A percentile compares a stretch with the other conserved stretches of the same genome.
phyloP scores from a whole-genome alignment of 2,797 vertebrate genomes.

The Sebastes flavidus region DNA sequence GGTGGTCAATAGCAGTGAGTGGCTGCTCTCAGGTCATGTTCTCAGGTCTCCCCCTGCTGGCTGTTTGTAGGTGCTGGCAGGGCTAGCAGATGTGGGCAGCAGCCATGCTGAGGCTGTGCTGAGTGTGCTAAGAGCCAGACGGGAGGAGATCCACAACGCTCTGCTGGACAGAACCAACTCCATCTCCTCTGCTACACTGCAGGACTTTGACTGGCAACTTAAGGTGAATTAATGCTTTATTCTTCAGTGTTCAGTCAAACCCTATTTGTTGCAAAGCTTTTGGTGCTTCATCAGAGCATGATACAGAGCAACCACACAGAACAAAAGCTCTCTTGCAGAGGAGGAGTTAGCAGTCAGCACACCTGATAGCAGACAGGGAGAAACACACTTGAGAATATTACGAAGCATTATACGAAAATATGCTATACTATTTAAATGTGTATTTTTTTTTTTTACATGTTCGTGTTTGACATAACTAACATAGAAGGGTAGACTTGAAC shows the following conservation, averaged over 20 bases:
- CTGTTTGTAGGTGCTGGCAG: slow-evolving; percentile 79
- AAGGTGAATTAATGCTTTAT: slow-evolving; percentile 81
- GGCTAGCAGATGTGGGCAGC: slow-evolving; percentile 79
- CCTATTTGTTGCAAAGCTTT: not conserved
- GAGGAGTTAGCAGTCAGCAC: not conserved
- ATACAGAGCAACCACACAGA: not conserved
- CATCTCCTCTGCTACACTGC: slow-evolving; percentile 88
- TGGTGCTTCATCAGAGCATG: not conserved
- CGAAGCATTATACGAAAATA: not conserved
- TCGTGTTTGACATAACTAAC: not conserved
- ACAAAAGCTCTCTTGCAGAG: too few relatives aligned
- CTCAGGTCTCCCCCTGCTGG: not conserved
- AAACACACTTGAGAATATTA: not conserved
- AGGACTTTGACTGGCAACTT: slow-evolving; percentile 97
- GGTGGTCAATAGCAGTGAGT: not conserved
- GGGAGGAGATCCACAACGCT: slow-evolving; percentile 85
- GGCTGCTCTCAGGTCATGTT: not conserved
- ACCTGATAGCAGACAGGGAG: not conserved
- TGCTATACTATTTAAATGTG: not conserved
- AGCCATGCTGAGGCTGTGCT: slow-evolving; percentile 79
- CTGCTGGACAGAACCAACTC: slow-evolving; percentile 86
- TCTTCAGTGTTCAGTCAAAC: too few relatives aligned
- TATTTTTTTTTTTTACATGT: not conserved
- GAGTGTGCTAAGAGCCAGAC: slow-evolving; percentile 86
- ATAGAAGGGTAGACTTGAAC: not conserved